Base-by-base conservation (phyloP, 2,888 invertebrate genomes). In the Cryptus armator region DNA sequence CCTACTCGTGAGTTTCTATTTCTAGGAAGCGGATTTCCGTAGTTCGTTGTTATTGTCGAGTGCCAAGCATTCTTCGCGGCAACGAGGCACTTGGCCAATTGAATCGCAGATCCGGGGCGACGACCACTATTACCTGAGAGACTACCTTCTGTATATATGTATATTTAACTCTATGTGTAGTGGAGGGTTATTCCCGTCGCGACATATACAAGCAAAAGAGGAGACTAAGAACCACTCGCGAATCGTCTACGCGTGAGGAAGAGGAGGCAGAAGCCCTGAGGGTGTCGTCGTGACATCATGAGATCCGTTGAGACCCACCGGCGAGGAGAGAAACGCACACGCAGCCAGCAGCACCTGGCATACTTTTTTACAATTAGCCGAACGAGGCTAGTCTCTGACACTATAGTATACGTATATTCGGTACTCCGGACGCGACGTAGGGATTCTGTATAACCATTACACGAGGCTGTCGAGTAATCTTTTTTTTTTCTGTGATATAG, bases 11-110 rank as follows among this genome's bases (percentile, higher is more conserved):
- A 85, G 84, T 86, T 86, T 85, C 83, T 80, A 80, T 80, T 86
- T 84, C 86, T 79, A 64, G 82, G 82, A 85, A 84, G 79, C 81
- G 81, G 81, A 86, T 84, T 86, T 86, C 84, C 86, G 86, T 81
- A 79, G 78, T 67, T 64, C 48, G 68, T 56, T 70, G 75, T 75
- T 75, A 68, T 59, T 62, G 75, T 19, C 48, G 43, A 44, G 29
- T 10, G 29, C 12, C 67, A 16, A 67, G 66, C 51, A 51, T 29
- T 51, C 48, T 51, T 71, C 14, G 48, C 51, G 24, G 24, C 46
- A 64, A 53, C 67, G 51, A 68, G 83, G 66, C 46, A 70, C 53
- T 67, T 82, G 79, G 70, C 62, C 44, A 56, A 66, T 53, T 64
- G 64, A 72, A 53, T 62, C 29, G 78, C 56, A 74, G 78, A 74